These are phyloP conservation scores for Dromiciops gliroides DNA, from an alignment of 2,113 vertebrate genomes.

Conservation along the genomic window DNA sequence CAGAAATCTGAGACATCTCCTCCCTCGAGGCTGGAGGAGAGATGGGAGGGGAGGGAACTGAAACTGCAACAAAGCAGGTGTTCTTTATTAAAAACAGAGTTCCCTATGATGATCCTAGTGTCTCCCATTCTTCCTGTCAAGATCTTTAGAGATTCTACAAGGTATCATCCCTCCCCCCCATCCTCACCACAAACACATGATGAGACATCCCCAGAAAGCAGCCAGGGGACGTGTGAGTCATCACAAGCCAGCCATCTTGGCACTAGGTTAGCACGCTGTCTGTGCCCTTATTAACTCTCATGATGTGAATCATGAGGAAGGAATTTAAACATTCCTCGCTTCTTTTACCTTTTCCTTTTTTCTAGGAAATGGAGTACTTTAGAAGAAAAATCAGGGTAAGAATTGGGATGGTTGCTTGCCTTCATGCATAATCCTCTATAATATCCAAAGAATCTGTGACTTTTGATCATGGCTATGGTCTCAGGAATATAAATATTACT, in stretches of 20 bases:
- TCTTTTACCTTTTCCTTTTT: background rate
- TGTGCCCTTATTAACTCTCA: background rate
- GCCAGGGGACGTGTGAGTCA: background rate
- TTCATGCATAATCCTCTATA: background rate
- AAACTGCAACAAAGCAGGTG: background rate
- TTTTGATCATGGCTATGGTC: background rate
- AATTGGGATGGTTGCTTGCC: background rate
- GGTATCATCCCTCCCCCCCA: background rate
- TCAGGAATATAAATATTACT: background rate
- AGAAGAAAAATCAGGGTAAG: background rate
- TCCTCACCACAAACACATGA: too few relatives aligned
- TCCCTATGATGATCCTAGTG: background rate
- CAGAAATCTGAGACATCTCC: background rate
- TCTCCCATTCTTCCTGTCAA: slow-evolving; percentile 3
- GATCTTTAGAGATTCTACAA: background rate
- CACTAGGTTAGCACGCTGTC: background rate
- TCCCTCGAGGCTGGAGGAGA: background rate
- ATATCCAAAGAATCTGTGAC: background rate
- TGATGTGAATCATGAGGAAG: background rate
- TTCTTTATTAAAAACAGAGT: background rate
- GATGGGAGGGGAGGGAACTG: background rate
- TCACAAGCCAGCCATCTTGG: background rate
- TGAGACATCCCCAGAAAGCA: background rate
- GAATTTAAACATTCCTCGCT: background rate
- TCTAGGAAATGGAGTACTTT: background rate